Evolutionary conservation across 2,888 invertebrate species (phyloP), one percentile per base, ranked within the genome.

Genomic region (Geotrupes spiniger): DNA sequence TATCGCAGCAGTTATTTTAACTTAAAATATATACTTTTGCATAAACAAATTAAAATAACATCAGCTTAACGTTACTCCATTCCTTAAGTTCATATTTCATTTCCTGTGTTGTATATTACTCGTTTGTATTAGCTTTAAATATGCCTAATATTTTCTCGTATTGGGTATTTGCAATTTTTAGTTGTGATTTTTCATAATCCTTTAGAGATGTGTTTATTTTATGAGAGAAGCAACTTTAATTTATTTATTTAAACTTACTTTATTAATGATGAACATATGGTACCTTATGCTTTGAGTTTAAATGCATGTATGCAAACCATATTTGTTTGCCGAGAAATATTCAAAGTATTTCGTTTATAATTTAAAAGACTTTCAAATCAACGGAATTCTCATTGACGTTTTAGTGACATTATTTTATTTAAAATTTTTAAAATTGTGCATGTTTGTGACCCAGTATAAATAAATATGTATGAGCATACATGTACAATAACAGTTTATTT

Each of bases 1-100:
- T 65, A 64, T 63, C 59, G 58, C 60, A 46, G 48, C 40, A 42
- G 41, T 42, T 36, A 37, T 15, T 27, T 37, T 46, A 39, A 42
- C 44, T 48, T 45, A 31, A 36, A 39, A 16, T 41, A 41, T 40
- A 47, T 41, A 37, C 39, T 45, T 42, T 48, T 36, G 21, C 36
- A 46, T 40, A 39, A 46, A 8, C 17, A 29, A n/a, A 31, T 31
- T 26, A 17, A 31, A 42, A 16, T 26, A 39, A n/a, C 14, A 21
- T 26, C 12, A 26, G 25, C 12, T 39, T 26, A 36, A 36, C n/a
- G 14, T 14, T 14, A 9, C 6, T 25, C 26, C 25, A 15, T 39
- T 39, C 10, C 10, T 39, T 10, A 3, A 16, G 25, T 21, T 26
- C n/a, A 40, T 46, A 25, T 14, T 31, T 40, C 11, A 46, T 25